These are phyloP conservation scores for Parnassius glacialis DNA, from an alignment of 2,888 invertebrate species.

Conservation along the genomic window DNA sequence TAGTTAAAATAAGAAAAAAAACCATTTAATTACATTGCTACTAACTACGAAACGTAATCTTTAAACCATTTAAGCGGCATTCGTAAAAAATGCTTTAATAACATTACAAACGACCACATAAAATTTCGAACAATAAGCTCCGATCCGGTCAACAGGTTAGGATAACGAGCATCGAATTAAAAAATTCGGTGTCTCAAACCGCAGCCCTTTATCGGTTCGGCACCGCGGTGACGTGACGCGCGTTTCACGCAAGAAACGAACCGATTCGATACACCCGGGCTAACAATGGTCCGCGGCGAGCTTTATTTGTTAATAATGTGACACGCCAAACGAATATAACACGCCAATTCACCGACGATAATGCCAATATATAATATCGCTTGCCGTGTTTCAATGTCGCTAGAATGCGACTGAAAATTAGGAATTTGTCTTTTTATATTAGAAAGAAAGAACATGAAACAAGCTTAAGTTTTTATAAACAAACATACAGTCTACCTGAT, in stretches of 20 bases:
- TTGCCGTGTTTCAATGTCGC: constrained; percentile 9
- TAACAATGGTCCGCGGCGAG: constrained; percentile 64
- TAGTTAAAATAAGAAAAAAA: too few species aligned
- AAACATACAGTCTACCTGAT: too few species aligned
- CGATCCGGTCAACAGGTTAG: constrained; percentile 31
- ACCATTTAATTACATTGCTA: too few species aligned
- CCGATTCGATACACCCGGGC: constrained; percentile 54
- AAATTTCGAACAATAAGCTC: constrained; percentile 31
- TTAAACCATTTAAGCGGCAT: background rate
- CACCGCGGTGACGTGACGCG: constrained; percentile 40
- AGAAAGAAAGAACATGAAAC: background rate
- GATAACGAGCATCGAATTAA: constrained; percentile 62
- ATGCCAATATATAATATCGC: constrained; percentile 38
- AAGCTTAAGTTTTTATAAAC: too few species aligned
- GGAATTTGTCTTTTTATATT: constrained; percentile 6
- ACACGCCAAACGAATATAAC: constrained; percentile 65
- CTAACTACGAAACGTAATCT: background rate
- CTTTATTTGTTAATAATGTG: constrained; percentile 73
- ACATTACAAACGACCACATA: constrained; percentile 27
- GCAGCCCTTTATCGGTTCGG: constrained; percentile 41
- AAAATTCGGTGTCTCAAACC: constrained; percentile 53
- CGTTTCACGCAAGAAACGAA: constrained; percentile 56
- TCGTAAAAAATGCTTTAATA: constrained; percentile 13
- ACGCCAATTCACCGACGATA: constrained; percentile 59
- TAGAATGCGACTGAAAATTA: constrained; percentile 14